Evolutionary conservation across 1,140 invertebrate genomes (phyloP).

Genomic region (Orchesella cincta): DNA sequence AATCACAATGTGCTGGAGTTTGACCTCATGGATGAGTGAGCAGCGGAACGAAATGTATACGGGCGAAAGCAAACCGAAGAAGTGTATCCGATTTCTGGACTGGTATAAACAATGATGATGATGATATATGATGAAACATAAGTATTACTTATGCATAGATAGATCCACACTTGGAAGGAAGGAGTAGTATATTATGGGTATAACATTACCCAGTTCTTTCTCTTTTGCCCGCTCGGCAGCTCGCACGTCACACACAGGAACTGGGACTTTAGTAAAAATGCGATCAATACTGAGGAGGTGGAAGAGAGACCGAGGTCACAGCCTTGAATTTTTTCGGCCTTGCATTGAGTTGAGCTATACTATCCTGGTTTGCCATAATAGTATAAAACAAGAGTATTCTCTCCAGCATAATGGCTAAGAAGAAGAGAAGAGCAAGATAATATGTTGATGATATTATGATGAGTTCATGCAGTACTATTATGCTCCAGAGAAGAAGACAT

Average conservation of each 20-base stretch:
- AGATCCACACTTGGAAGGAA: no score
- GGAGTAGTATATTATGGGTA: no score
- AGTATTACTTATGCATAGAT: no score
- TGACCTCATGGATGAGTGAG: no score
- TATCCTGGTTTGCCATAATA: not conserved
- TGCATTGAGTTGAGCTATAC: slow-evolving; percentile 40
- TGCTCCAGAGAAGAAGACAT: not conserved
- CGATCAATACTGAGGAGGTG: slow-evolving; percentile 51
- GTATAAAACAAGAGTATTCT: no score
- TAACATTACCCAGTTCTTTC: no score
- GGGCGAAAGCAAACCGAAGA: no score
- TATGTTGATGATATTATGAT: not conserved
- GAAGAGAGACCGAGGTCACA: slow-evolving; percentile 47
- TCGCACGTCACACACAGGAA: slow-evolving; percentile 34
- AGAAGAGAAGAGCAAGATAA: not conserved
- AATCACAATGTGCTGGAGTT: no score
- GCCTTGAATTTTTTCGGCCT: slow-evolving; percentile 48
- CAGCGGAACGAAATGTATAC: no score
- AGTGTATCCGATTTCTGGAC: no score
- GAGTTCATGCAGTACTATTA: not conserved
- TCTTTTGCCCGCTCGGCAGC: not conserved
- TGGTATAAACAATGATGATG: no score
- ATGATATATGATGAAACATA: no score
- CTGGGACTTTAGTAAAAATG: slow-evolving; percentile 26
- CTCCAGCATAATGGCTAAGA: not conserved